A percentile compares a stretch with the other conserved stretches of the same genome.
phyloP scores from a whole-genome alignment of 2,113 vertebrate genomes.

The Ginglymostoma cirratum region DNA sequence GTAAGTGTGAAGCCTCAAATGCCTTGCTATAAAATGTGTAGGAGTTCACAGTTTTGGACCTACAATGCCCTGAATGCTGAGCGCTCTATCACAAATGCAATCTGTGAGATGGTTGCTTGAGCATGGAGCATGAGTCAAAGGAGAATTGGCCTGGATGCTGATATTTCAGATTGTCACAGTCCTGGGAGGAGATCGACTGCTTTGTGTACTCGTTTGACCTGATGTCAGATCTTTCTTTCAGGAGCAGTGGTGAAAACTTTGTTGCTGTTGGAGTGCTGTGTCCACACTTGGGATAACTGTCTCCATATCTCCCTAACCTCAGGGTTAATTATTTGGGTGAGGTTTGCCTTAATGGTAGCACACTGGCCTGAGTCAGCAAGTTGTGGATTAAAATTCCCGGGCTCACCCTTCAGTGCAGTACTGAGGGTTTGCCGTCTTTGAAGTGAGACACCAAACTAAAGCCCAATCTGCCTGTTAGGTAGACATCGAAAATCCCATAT shows the following conservation, averaged over 20 bases:
- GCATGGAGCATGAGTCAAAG: not conserved
- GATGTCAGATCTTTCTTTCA: not conserved
- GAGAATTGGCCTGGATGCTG: not conserved
- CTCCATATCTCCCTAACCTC: not conserved
- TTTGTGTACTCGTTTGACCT: not conserved
- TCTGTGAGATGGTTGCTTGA: not conserved
- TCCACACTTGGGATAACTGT: not conserved
- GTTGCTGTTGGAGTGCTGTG: not conserved
- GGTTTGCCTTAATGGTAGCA: not conserved
- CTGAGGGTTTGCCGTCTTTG: not conserved
- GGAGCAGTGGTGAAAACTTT: not conserved
- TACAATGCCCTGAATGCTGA: not conserved
- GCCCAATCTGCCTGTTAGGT: not conserved
- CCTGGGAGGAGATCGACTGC: not conserved
- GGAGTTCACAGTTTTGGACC: not conserved
- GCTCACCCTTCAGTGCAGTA: not conserved
- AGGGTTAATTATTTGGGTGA: not conserved
- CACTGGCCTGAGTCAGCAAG: not conserved
- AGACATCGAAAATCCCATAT: not conserved
- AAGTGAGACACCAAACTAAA: not conserved
- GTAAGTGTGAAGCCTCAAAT: not conserved
- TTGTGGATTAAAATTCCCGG: not conserved
- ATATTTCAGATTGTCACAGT: not conserved
- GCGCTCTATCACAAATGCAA: not conserved
- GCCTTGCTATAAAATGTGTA: not conserved